These are phyloP conservation scores for Scrobipalpa atriplicella DNA, from an alignment of 2,888 invertebrate genomes.

Conservation along the genomic window DNA sequence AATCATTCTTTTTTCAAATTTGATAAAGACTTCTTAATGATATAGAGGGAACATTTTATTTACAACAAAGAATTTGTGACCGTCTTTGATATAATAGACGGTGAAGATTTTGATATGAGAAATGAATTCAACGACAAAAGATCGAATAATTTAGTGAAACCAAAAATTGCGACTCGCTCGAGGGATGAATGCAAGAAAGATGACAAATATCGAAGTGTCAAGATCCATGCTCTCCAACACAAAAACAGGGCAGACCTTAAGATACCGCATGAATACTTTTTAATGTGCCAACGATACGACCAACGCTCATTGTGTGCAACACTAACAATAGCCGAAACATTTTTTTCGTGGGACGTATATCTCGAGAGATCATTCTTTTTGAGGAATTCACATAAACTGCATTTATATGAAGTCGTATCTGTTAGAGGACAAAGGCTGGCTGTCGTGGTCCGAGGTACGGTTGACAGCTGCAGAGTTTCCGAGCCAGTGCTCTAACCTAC, in stretches of 20 bases:
- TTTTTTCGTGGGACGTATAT: constrained; percentile 72
- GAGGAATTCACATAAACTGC: constrained; percentile 78
- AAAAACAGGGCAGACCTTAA: constrained; percentile 67
- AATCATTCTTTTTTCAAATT: constrained; percentile 43
- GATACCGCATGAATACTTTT: constrained; percentile 82
- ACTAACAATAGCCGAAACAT: constrained; percentile 65
- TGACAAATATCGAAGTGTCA: constrained; percentile 75
- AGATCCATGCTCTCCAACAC: constrained; percentile 66
- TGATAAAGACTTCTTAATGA: background rate
- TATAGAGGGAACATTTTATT: constrained; percentile 8
- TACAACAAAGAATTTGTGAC: background rate
- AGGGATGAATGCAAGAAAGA: constrained; percentile 49
- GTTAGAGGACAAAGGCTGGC: constrained; percentile 66
- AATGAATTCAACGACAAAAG: constrained; percentile 27
- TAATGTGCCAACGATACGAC: constrained; percentile 82
- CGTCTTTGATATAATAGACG: background rate
- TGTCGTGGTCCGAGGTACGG: constrained; percentile 69
- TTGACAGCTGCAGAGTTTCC: constrained; percentile 76
- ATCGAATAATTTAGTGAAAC: constrained; percentile 41
- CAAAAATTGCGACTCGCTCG: constrained; percentile 49
- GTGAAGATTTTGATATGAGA: constrained; percentile 6
- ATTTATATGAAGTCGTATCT: constrained; percentile 81
- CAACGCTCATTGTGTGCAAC: constrained; percentile 68
- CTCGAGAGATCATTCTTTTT: constrained; percentile 74
- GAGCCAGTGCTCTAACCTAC: constrained; percentile 62